These are phyloP conservation scores for Zygaena filipendulae DNA, from an alignment of 2,888 invertebrate species.

Conservation along the genomic window DNA sequence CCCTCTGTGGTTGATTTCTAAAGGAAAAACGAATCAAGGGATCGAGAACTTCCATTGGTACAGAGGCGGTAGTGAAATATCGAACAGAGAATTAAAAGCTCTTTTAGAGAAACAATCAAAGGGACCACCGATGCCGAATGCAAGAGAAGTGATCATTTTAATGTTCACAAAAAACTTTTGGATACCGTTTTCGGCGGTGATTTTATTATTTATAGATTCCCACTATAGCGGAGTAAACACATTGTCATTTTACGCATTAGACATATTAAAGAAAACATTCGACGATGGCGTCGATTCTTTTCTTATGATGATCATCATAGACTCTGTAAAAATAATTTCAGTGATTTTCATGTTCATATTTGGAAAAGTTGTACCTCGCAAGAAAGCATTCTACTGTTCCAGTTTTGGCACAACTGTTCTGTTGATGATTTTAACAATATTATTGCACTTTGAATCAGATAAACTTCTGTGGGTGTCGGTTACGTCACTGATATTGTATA, in stretches of 20 bases:
- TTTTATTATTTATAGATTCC: constrained; percentile 23
- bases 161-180: constrained; percentile 27
- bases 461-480: constrained; percentile 26
- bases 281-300: constrained; percentile 25
- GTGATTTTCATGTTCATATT: constrained; percentile 21
- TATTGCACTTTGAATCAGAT: neutral
- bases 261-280: constrained; percentile 29
- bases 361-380: constrained; percentile 25
- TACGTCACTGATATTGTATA: constrained; percentile 24
- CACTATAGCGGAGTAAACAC: constrained; percentile 35
- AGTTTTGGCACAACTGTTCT: constrained; percentile 18
- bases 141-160: constrained; percentile 20
- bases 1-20: constrained; percentile 34
- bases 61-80: constrained; percentile 25
- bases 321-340: constrained; percentile 23
- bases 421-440: neutral
- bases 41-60: constrained; percentile 25
- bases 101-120: constrained; percentile 23
- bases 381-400: constrained; percentile 22
- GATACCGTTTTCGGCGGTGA: constrained; percentile 19
- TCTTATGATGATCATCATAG: constrained; percentile 28
- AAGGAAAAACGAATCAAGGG: constrained; percentile 28
- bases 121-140: constrained; percentile 14
- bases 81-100: constrained; percentile 27
- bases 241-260: constrained; percentile 30